phyloP scores from a whole-genome alignment of 1,140 invertebrate genomes.

The Sitobion miscanthi region DNA sequence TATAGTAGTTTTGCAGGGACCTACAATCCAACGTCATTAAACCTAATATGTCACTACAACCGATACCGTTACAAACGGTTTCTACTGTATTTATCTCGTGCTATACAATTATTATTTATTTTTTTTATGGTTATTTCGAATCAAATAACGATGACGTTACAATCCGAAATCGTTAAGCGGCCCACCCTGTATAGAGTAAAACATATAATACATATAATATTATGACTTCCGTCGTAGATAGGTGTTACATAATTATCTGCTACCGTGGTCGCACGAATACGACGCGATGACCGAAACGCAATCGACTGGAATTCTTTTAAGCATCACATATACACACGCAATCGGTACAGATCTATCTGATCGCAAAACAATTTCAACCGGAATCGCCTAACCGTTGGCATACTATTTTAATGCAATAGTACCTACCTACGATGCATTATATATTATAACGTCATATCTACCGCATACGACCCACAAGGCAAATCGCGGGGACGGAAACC shows the following conservation, averaged over 20 bases:
- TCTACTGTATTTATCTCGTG: not conserved
- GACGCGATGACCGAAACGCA: too few relatives aligned
- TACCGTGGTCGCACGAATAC: too few relatives aligned
- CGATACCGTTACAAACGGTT: too few relatives aligned
- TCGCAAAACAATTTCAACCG: not conserved
- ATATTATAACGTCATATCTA: not conserved
- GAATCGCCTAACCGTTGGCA: not conserved
- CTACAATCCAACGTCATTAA: too few relatives aligned
- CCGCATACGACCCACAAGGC: too few relatives aligned
- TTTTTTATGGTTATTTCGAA: not conserved
- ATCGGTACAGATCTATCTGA: not conserved
- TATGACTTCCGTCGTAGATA: not conserved
- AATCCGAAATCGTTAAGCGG: not conserved
- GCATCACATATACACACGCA: not conserved
- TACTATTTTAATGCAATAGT: too few relatives aligned
- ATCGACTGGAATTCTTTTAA: not conserved
- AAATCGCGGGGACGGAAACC: not conserved
- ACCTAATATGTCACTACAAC: too few relatives aligned
- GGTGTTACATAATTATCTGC: not conserved
- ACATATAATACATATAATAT: too few relatives aligned
- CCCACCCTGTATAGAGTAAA: not conserved
- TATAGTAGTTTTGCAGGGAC: too few relatives aligned
- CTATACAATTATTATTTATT: not conserved
- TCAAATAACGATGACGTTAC: not conserved
- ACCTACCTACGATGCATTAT: too few relatives aligned